These are phyloP conservation scores for Ceratosolen fusciceps DNA, from an alignment of 1,140 invertebrate genomes.

Conservation along the genomic window DNA sequence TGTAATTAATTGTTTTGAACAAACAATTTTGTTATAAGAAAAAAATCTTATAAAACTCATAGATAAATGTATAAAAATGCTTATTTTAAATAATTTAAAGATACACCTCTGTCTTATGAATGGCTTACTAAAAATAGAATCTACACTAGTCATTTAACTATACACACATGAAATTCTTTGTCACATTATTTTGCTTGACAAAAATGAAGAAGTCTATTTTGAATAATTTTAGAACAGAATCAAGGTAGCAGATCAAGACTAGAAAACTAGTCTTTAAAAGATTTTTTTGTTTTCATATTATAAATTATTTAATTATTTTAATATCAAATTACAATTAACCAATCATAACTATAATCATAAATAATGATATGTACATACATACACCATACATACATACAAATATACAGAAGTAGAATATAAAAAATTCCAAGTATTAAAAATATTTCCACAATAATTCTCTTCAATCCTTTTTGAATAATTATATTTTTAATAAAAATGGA, in stretches of 20 bases:
- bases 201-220: constrained; percentile 27
- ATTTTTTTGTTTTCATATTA: background rate
- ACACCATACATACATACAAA: too few relatives aligned
- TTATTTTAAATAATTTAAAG: constrained; percentile 5
- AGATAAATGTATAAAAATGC: background rate
- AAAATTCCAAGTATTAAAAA: background rate
- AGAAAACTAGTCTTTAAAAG: background rate
- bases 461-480: constrained; percentile 19
- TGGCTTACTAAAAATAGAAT: constrained; percentile 41
- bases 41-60: background rate
- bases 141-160: constrained; percentile 32
- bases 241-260: background rate
- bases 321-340: too few relatives aligned
- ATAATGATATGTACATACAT: too few relatives aligned
- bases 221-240: constrained; percentile 20
- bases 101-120: constrained; percentile 27
- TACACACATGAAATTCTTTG: constrained; percentile 35
- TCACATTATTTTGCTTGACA: constrained; percentile 27
- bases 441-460: background rate
- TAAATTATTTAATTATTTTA: too few relatives aligned
- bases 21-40: background rate
- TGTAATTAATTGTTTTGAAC: background rate
- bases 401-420: too few relatives aligned
- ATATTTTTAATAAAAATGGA: background rate
- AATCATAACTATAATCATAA: too few relatives aligned